These are phyloP conservation scores for Gallinago jamesoni DNA, from an alignment of 2,113 vertebrate species.

Conservation along the genomic window DNA sequence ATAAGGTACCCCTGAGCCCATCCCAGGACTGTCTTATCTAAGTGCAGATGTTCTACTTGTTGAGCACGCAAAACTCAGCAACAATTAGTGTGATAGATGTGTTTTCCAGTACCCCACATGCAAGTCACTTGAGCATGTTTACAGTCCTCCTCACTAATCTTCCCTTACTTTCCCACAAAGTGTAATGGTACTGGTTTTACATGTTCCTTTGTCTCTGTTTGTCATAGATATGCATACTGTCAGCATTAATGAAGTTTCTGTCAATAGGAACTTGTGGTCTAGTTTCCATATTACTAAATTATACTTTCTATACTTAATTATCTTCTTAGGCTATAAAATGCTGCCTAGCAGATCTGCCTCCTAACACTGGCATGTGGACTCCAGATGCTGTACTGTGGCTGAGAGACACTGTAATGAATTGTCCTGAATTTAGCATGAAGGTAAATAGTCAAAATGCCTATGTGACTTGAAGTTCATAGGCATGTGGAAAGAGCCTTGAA, in stretches of 20 bases:
- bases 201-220: neutral
- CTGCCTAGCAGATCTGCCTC: conserved; percentile 82
- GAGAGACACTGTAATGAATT: conserved; percentile 80
- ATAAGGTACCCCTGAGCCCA: no score
- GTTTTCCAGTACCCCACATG: no score
- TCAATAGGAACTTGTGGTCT: neutral
- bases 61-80: no score
- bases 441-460: conserved; percentile 54
- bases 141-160: no score
- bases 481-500: neutral
- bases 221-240: neutral
- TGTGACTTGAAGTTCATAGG: neutral
- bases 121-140: no score
- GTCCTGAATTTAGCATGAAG: conserved; percentile 87
- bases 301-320: neutral
- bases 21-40: no score
- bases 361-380: conserved; percentile 84
- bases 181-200: neutral
- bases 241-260: neutral
- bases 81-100: no score
- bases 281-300: neutral
- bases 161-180: neutral
- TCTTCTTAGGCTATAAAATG: conserved; percentile 84
- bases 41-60: no score
- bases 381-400: conserved; percentile 85